Base-by-base conservation (phyloP, 2,888 invertebrate species). In the Sthenelais limicola region DNA sequence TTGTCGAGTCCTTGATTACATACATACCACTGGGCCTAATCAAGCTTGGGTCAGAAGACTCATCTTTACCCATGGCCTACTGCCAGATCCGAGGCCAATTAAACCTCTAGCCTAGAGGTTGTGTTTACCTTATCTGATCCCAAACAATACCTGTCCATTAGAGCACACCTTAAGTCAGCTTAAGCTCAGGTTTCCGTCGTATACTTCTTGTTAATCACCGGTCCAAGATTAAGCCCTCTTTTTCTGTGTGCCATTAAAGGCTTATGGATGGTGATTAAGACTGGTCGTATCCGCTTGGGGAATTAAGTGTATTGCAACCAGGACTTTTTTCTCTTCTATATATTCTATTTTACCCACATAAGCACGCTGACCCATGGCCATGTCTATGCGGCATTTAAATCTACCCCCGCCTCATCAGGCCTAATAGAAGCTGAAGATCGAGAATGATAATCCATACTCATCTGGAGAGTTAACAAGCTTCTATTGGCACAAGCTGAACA, bases 91-190 rank as follows among this genome's bases (percentile, higher is more conserved):
- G 38, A 4, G 24, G 62, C 62, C 62, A 62, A 62, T 62, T 62
- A 62, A 62, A 43, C 15, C 21, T 24, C 12, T 18, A 12, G 38
- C 9, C 21, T n/a, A 4, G 38, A 38, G 62, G 35, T 38, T 26
- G 62, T 62, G 62, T 62, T 62, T 62, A 62, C 62, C 62, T 43
- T 62, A 35, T 38, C 62, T 62, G 62, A 62, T 62, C 62, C 62
- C 62, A 62, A 62, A 62, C 62, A 62, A 62, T 62, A 62, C 38
- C 62, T 62, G 62, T 62, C 62, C 62, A 62, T 62, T 62, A 62
- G 62, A 24, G 9, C 15, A 43, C 26, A 24, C 62, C 38, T 12
- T 43, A 38, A 35, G 43, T 35, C 35, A 21, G 62, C 62, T 62
- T 62, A 62, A 28, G 62, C 24, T 62, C 38, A 38, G 62, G 62